Evolutionary conservation across 2,113 vertebrate species (phyloP).

Genomic region (Podarcis cretensis): DNA sequence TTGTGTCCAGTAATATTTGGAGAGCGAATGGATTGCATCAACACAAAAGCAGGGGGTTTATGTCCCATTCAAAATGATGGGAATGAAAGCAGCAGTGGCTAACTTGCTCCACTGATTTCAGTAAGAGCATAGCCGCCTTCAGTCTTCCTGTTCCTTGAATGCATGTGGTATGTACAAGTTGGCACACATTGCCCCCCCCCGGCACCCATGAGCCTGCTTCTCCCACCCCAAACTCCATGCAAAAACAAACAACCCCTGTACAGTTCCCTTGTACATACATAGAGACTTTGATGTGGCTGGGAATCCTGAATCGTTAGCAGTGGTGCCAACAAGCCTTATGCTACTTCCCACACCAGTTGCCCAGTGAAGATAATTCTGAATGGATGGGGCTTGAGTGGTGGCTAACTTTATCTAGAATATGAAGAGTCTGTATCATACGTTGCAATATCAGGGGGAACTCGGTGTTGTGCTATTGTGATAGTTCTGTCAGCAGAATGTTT

Average conservation of each 20-base stretch:
- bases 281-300: background rate
- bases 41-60: background rate
- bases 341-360: background rate
- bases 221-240: background rate
- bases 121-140: too few relatives aligned
- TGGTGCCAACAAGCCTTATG: background rate
- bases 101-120: background rate
- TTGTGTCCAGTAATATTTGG: background rate
- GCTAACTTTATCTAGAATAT: too few relatives aligned
- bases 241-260: too few relatives aligned
- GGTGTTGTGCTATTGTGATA: too few relatives aligned
- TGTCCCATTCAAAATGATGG: background rate
- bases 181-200: background rate
- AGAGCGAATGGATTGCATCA: background rate
- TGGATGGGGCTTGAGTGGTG: too few relatives aligned
- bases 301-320: background rate
- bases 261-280: background rate
- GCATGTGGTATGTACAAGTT: background rate
- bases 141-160: background rate
- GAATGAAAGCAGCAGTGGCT: background rate
- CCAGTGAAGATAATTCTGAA: too few relatives aligned
- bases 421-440: too few relatives aligned
- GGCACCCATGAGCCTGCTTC: background rate
- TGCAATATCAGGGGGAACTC: too few relatives aligned
- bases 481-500: too few relatives aligned